Percentiles rank a stretch among this genome's conserved stretches.
Evolutionary conservation across 2,888 invertebrate genomes (phyloP).

Genomic region (Tupiocoris notatus): DNA sequence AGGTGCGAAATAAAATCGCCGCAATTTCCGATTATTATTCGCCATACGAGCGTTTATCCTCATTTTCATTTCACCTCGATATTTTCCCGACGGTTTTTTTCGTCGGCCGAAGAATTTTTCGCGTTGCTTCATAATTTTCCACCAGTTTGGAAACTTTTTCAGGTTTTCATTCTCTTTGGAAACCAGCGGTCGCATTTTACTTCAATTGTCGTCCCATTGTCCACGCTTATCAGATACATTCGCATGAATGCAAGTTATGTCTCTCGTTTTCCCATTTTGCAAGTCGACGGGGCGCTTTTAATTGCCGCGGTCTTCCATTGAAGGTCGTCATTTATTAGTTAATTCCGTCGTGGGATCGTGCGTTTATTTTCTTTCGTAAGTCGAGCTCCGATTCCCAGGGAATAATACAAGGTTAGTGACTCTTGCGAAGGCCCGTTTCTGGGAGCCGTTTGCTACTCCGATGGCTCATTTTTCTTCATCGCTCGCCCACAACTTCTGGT

Average conservation of each 20-base stretch:
- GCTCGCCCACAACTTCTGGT: background rate
- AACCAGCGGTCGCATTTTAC: background rate
- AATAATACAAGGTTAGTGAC: slow-evolving; percentile 29
- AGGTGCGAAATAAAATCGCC: no score
- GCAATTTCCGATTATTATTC: no score
- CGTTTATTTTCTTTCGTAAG: slow-evolving; percentile 24
- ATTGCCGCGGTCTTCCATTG: background rate
- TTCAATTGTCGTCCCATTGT: background rate
- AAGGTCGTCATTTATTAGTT: slow-evolving; percentile 11
- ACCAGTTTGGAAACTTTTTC: no score
- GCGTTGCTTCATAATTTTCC: no score
- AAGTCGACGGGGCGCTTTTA: slow-evolving; percentile 12
- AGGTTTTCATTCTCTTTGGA: no score
- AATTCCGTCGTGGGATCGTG: slow-evolving; percentile 26
- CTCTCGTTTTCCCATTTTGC: slow-evolving; percentile 5
- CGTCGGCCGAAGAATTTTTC: no score
- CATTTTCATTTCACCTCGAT: no score
- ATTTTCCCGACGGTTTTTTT: no score
- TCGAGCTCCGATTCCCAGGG: slow-evolving; percentile 11
- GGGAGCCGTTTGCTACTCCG: background rate
- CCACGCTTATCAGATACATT: background rate
- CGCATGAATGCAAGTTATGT: background rate
- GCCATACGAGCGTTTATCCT: no score
- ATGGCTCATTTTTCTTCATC: background rate
- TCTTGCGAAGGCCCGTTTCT: slow-evolving; percentile 1